A percentile compares a stretch with the other conserved stretches of the same genome.
Evolutionary conservation across 2,797 vertebrate genomes (phyloP).

Genomic region (Gobionotothen gibberifrons): DNA sequence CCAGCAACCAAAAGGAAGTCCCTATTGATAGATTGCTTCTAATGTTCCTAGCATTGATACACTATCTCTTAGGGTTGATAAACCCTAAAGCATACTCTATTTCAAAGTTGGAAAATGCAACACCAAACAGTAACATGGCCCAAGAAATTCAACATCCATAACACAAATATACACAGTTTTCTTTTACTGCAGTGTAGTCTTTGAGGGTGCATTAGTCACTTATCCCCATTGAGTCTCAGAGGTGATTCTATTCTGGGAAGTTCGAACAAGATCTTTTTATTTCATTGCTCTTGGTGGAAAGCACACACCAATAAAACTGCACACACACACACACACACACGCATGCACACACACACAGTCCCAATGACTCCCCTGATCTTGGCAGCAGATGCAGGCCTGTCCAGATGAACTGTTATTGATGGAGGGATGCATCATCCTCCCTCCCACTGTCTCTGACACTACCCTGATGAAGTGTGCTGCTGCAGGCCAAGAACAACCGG

Average conservation of each 20-base stretch:
- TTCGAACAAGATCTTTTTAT: constrained; percentile 12
- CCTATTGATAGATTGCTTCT: not conserved
- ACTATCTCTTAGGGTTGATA: not conserved
- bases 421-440: constrained; percentile 67
- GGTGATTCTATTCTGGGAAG: constrained; percentile 31
- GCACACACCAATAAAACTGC: constrained; percentile 12
- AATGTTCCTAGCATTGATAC: not conserved
- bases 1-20: not conserved
- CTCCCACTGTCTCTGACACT: constrained; percentile 65
- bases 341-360: constrained; percentile 11
- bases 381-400: constrained; percentile 64
- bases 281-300: constrained; percentile 39
- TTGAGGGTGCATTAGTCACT: constrained; percentile 20
- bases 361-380: constrained; percentile 44
- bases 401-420: constrained; percentile 74
- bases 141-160: not conserved
- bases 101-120: not conserved
- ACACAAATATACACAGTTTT: not conserved
- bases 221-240: constrained; percentile 9
- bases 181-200: constrained; percentile 11
- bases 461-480: constrained; percentile 55
- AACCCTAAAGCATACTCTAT: not conserved
- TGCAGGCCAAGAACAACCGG: constrained; percentile 31
- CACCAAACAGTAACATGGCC: not conserved
- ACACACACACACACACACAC: constrained; percentile 25